A percentile compares a stretch with the other conserved stretches of the same genome.
Conservation (phyloP, 1,140 invertebrate species). For the Drosophila watanabei region DNA sequence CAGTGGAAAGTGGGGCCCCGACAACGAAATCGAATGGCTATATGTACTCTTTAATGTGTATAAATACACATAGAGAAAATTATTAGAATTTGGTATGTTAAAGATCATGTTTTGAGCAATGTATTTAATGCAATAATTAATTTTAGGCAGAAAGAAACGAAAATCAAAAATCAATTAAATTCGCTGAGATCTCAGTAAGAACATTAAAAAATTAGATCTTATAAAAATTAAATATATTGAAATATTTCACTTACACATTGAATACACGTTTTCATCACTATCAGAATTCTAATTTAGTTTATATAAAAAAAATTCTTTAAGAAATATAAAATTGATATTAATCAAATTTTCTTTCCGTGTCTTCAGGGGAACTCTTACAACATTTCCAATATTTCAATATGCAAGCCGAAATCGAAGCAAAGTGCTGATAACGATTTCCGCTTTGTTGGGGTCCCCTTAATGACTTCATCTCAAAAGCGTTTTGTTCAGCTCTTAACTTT, state of each 20-base stretch:
- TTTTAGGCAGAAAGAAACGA: too few species aligned
- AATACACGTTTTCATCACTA: not conserved
- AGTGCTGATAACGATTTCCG: constrained; percentile 83
- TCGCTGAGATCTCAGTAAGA: too few species aligned
- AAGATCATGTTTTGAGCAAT: too few species aligned
- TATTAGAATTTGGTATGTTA: too few species aligned
- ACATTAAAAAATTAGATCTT: too few species aligned
- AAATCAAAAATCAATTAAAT: too few species aligned
- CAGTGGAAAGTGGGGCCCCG: constrained; percentile 55
- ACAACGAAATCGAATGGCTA: constrained; percentile 47
- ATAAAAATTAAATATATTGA: too few species aligned
- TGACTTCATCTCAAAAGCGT: constrained; percentile 78
- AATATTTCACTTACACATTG: too few species aligned
- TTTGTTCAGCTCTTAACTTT: constrained; percentile 76
- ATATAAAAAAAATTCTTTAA: too few species aligned
- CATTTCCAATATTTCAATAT: constrained; percentile 52
- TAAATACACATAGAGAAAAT: not conserved
- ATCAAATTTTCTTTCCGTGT: not conserved
- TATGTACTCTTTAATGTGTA: constrained; percentile 17
- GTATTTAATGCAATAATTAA: too few species aligned
- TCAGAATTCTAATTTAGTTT: too few species aligned
- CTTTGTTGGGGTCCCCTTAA: constrained; percentile 53
- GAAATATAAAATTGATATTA: not conserved
- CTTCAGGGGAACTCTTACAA: constrained; percentile 26
- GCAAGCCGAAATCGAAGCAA: constrained; percentile 69